phyloP scores from a whole-genome alignment of 2,113 vertebrate species.

The Lagopus leucura region DNA sequence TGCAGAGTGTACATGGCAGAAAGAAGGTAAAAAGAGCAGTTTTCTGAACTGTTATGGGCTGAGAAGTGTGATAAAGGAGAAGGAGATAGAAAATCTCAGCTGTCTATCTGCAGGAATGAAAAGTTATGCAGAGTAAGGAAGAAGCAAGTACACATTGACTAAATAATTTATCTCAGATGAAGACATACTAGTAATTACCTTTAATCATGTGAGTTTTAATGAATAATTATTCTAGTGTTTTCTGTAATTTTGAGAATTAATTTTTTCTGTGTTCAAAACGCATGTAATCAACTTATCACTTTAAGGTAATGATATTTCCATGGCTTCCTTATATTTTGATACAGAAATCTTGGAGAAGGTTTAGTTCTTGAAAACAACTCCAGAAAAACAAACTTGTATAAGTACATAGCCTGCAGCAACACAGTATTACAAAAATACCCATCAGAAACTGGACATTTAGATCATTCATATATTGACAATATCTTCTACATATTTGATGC shows the following conservation, averaged over 20 bases:
- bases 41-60: not conserved
- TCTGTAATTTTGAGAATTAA: not conserved
- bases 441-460: not conserved
- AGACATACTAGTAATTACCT: not conserved
- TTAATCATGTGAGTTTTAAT: not conserved
- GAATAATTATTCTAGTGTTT: not conserved
- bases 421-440: not conserved
- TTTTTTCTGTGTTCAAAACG: not conserved
- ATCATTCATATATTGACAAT: not conserved
- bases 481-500: rapidly evolving
- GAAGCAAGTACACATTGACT: not conserved
- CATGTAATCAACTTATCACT: not conserved
- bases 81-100: not conserved
- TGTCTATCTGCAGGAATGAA: not conserved
- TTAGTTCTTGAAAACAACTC: not conserved
- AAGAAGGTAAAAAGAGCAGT: not conserved
- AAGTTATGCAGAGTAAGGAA: not conserved
- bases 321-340: not conserved
- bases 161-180: not conserved
- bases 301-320: not conserved
- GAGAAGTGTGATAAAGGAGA: not conserved
- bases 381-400: not conserved
- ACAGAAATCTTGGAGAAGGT: not conserved
- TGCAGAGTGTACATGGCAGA: not conserved
- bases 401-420: not conserved